phyloP scores from a whole-genome alignment of 2,888 invertebrate genomes.

The Drosophila nr. medialis region DNA sequence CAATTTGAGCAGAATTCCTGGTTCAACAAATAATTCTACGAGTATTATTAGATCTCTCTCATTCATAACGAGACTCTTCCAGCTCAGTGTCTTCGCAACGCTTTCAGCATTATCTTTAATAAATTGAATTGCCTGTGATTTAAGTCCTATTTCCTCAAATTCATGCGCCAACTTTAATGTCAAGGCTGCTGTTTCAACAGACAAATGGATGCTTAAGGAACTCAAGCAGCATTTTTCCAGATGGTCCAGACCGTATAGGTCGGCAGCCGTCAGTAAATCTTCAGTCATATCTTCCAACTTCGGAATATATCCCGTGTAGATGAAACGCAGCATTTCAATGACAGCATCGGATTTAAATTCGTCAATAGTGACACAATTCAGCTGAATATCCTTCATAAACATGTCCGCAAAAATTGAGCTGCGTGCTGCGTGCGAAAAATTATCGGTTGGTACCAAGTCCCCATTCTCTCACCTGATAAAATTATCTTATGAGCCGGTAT shows the following conservation, averaged over 20 bases:
- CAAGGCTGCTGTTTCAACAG: background rate
- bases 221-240: background rate
- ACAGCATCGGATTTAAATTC: background rate
- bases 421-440: background rate
- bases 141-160: too few relatives aligned
- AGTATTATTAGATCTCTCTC: too few relatives aligned
- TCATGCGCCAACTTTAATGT: background rate
- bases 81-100: too few relatives aligned
- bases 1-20: too few relatives aligned
- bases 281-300: background rate
- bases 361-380: background rate
- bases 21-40: too few relatives aligned
- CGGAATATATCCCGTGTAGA: background rate
- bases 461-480: background rate
- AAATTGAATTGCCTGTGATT: too few relatives aligned
- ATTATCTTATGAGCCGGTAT: background rate
- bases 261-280: background rate
- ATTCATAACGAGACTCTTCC: too few relatives aligned
- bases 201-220: background rate
- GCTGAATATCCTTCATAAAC: background rate
- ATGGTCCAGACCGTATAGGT: rapidly evolving
- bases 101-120: too few relatives aligned
- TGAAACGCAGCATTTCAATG: background rate
- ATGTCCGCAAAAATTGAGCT: background rate
- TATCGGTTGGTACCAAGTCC: background rate